phyloP scores from a whole-genome alignment of 2,797 vertebrate genomes.

The Monodelphis domestica region DNA sequence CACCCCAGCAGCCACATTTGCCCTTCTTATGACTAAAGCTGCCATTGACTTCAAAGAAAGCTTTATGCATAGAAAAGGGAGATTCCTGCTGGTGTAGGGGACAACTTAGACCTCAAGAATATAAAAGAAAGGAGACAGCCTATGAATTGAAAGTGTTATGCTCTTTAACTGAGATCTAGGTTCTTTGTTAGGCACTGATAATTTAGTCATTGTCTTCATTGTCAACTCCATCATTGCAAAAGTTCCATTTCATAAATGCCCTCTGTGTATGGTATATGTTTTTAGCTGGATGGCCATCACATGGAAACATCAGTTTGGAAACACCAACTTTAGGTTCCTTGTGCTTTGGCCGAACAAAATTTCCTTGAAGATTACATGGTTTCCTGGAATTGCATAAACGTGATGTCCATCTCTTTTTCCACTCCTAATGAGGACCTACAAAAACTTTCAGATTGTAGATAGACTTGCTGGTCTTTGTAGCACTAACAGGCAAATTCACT shows the following conservation, averaged over 20 bases:
- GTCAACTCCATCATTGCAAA: conserved; percentile 43
- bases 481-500: not conserved
- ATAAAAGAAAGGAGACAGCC: not conserved
- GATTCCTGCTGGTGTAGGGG: not conserved
- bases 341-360: not conserved
- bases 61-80: not conserved
- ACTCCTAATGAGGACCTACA: not conserved
- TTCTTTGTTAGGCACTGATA: conserved; percentile 12
- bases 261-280: conserved; percentile 29
- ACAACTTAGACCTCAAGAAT: conserved; percentile 30
- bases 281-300: conserved; percentile 33
- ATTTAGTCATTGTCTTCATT: conserved; percentile 33
- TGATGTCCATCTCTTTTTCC: not conserved
- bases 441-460: not conserved
- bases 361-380: not conserved
- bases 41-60: not conserved
- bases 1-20: conserved; percentile 3
- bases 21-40: conserved; percentile 3
- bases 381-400: not conserved
- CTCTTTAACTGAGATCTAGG: not conserved
- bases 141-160: not conserved
- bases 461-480: not conserved
- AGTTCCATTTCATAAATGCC: conserved; percentile 62
- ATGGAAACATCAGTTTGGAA: conserved; percentile 33
- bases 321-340: not conserved